Conservation (phyloP, 1,140 invertebrate genomes). For the Conus ventricosus region DNA sequence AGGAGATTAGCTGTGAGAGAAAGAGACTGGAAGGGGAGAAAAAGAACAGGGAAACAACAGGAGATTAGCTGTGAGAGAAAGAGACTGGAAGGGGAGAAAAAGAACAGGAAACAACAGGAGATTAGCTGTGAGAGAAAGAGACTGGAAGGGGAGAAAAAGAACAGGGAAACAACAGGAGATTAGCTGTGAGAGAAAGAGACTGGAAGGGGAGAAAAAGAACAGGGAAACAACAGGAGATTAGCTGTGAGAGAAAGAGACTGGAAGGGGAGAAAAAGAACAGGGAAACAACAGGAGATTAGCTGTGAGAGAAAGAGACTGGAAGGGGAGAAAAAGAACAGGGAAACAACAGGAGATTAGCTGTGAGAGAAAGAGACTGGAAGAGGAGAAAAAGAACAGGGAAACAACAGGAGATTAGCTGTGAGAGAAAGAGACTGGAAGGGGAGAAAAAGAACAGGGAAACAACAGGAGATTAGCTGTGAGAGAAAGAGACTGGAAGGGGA, state of each 20-base stretch:
- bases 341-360: neutral
- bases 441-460: neutral
- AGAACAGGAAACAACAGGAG: neutral
- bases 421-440: neutral
- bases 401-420: neutral
- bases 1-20: neutral
- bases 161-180: neutral
- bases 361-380: neutral
- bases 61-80: neutral
- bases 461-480: neutral
- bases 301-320: neutral
- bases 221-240: neutral
- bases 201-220: neutral
- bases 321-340: neutral
- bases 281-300: neutral
- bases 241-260: neutral
- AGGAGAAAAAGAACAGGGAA: neutral
- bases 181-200: neutral
- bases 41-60: neutral
- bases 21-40: neutral
- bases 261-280: neutral
- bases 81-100: neutral
- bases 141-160: neutral
- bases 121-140: neutral
- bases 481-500: neutral